phyloP scores from a whole-genome alignment of 2,888 invertebrate genomes.

The Hypercompe scribonia region DNA sequence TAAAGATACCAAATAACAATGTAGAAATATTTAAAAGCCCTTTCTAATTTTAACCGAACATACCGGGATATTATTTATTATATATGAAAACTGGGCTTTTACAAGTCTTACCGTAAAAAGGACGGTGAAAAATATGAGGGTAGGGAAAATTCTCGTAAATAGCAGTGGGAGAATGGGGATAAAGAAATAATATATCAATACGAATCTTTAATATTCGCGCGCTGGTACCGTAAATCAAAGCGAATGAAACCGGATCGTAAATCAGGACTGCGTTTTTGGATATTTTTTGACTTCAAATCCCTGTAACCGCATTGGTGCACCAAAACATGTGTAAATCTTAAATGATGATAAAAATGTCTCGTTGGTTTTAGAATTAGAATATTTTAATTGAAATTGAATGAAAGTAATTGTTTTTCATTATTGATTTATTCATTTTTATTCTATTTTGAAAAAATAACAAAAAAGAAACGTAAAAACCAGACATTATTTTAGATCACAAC shows the following conservation, averaged over 20 bases:
- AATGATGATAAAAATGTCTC: constrained; percentile 5
- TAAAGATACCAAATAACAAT: constrained; percentile 25
- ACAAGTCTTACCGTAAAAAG: constrained; percentile 82
- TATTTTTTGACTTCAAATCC: constrained; percentile 61
- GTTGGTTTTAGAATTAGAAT: not conserved
- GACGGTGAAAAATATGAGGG: constrained; percentile 84
- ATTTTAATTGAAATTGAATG: not conserved
- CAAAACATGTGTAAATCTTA: constrained; percentile 32
- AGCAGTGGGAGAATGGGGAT: constrained; percentile 83
- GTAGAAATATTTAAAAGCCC: constrained; percentile 39
- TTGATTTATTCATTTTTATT: too few species aligned
- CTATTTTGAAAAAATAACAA: too few species aligned
- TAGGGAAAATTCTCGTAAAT: constrained; percentile 83
- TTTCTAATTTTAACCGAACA: constrained; percentile 64
- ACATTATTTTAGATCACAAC: not conserved
- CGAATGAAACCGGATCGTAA: constrained; percentile 81
- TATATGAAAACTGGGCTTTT: constrained; percentile 74
- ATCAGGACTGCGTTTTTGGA: constrained; percentile 70
- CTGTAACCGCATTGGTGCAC: constrained; percentile 36
- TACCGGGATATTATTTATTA: constrained; percentile 67
- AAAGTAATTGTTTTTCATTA: too few species aligned
- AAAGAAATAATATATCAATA: constrained; percentile 87
- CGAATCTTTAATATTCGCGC: constrained; percentile 86
- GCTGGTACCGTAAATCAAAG: constrained; percentile 82
- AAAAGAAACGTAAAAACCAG: too few species aligned